Evolutionary conservation across 2,113 vertebrate genomes (phyloP).

Genomic region (Sinocyclocheilus grahami): DNA sequence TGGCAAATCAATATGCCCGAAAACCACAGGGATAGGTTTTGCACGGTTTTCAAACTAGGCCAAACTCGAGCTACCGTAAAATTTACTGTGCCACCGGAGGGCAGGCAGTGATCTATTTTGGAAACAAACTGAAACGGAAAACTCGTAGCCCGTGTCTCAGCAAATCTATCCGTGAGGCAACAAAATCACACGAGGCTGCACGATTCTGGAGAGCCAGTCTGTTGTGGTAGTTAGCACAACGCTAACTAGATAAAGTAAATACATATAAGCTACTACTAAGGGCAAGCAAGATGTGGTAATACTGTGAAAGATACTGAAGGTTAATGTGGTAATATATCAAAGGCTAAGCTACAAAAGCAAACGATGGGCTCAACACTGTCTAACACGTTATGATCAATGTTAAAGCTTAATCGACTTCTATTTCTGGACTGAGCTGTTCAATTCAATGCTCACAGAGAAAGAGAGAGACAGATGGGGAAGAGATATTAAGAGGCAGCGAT

Average conservation of each 20-base stretch:
- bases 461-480: slow-evolving; percentile 16
- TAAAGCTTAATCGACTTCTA: slow-evolving; percentile 48
- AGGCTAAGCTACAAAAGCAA: slow-evolving; percentile 38
- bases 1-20: slow-evolving; percentile 67
- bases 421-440: slow-evolving; percentile 43
- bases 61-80: slow-evolving; percentile 67
- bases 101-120: slow-evolving; percentile 52
- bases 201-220: slow-evolving; percentile 23
- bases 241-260: slow-evolving; percentile 38
- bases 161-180: slow-evolving; percentile 42
- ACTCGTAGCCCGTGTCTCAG: slow-evolving; percentile 45
- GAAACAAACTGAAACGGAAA: slow-evolving; percentile 57
- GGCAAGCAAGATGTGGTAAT: slow-evolving; percentile 34
- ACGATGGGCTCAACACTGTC: slow-evolving; percentile 10
- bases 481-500: slow-evolving; percentile 31
- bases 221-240: slow-evolving; percentile 28
- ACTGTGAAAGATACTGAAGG: slow-evolving; percentile 48
- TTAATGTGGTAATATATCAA: slow-evolving; percentile 47
- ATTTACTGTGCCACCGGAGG: slow-evolving; percentile 55
- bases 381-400: slow-evolving; percentile 44
- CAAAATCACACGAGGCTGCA: slow-evolving; percentile 4
- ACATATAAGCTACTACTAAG: slow-evolving; percentile 45
- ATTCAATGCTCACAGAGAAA: slow-evolving; percentile 7
- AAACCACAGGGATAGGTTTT: slow-evolving; percentile 70
- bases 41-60: slow-evolving; percentile 66